Evolutionary conservation across 2,888 invertebrate species (phyloP).

Genomic region (Drosophila meridiana): DNA sequence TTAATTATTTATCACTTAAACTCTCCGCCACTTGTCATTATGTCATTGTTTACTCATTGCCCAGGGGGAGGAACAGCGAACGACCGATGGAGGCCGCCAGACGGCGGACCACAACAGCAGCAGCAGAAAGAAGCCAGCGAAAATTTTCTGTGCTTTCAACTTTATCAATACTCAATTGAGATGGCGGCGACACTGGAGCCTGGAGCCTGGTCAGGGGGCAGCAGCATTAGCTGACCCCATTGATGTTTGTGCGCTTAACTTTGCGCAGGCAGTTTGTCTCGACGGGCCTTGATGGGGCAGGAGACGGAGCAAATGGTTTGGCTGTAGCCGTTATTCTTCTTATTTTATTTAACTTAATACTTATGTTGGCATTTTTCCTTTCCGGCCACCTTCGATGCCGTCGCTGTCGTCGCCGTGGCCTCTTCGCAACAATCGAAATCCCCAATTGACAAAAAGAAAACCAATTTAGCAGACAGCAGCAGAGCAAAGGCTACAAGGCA

Average conservation of each 20-base stretch:
- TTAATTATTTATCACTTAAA: conserved; percentile 85
- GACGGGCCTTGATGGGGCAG: conserved; percentile 41
- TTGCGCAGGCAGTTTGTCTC: conserved; percentile 80
- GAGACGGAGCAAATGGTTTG: background rate
- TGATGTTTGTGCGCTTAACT: conserved; percentile 80
- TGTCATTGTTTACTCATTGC: conserved; percentile 84
- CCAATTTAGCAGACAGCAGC: conserved; percentile 84
- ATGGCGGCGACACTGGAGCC: conserved; percentile 35
- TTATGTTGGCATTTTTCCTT: conserved; percentile 71
- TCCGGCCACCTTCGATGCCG: conserved; percentile 43
- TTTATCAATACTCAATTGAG: conserved; percentile 84
- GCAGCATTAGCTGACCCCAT: conserved; percentile 80
- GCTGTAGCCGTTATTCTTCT: conserved; percentile 52
- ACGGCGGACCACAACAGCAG: conserved; percentile 18
- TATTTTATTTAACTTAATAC: conserved; percentile 78
- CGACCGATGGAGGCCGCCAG: conserved; percentile 4
- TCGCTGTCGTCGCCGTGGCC: conserved; percentile 69
- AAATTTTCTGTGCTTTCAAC: conserved; percentile 67
- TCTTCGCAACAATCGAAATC: conserved; percentile 82
- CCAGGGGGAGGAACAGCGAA: conserved; percentile 46
- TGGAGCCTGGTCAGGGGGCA: conserved; percentile 15
- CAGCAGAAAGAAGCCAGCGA: conserved; percentile 14
- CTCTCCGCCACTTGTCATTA: conserved; percentile 84
- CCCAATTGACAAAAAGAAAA: conserved; percentile 85
- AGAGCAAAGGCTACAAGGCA: conserved; percentile 25